A percentile compares a stretch with the other conserved stretches of the same genome.
Conservation (phyloP, 2,888 invertebrate genomes). For the Abrostola triplasia region DNA sequence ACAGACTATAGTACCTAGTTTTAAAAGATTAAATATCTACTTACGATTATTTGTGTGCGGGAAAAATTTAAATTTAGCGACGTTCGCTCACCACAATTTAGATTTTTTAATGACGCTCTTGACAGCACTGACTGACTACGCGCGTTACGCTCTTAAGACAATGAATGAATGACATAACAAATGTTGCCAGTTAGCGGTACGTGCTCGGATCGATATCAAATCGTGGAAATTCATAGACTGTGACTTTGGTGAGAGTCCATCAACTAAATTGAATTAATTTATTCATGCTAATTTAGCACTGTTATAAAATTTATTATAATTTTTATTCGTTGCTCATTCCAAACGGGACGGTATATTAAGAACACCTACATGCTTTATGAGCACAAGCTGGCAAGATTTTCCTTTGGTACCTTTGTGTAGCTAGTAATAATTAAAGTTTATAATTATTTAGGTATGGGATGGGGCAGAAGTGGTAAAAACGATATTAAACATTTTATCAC, state of each 20-base stretch:
- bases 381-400: background rate
- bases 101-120: slow-evolving; percentile 51
- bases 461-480: no score
- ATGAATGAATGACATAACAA: slow-evolving; percentile 1
- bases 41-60: slow-evolving; percentile 55
- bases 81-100: slow-evolving; percentile 54
- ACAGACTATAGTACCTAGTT: background rate
- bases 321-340: no score
- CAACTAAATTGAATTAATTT: no score
- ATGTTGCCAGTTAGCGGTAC: slow-evolving; percentile 2
- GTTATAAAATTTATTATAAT: no score
- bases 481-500: no score
- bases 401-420: background rate
- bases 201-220: background rate
- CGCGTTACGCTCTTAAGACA: slow-evolving; percentile 20
- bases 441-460: no score
- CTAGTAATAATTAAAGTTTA: no score
- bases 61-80: slow-evolving; percentile 34
- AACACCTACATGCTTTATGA: background rate
- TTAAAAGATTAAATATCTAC: slow-evolving; percentile 36
- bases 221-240: slow-evolving; percentile 2
- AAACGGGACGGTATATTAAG: no score
- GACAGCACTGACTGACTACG: slow-evolving; percentile 25
- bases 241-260: background rate
- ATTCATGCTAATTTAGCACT: no score